Evolutionary conservation across 2,797 vertebrate genomes (phyloP).

Genomic region (Peromyscus nudipes): DNA sequence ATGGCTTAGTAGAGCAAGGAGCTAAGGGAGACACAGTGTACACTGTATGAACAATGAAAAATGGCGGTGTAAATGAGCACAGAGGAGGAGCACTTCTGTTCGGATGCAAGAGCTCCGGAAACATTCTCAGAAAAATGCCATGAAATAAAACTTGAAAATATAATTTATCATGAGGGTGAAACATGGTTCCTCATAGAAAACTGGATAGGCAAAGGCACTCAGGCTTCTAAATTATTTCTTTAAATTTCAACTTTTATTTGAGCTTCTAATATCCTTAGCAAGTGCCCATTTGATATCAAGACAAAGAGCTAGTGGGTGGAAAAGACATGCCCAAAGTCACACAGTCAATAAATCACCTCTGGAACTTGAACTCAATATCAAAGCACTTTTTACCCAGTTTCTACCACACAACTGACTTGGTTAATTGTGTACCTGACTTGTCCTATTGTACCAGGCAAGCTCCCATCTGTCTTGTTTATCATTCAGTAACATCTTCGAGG

Average conservation of each 20-base stretch:
- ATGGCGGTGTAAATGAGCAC: not conserved
- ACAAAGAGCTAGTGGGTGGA: not conserved
- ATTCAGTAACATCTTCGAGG: not conserved
- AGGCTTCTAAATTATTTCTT: constrained; percentile 32
- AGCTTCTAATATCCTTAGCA: not conserved
- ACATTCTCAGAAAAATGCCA: not conserved
- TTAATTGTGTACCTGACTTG: not conserved
- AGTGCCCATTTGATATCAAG: not conserved
- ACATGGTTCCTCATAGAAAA: not conserved
- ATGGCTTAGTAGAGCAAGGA: not conserved
- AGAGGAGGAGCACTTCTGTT: not conserved
- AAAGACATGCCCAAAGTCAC: not conserved
- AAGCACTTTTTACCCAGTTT: not conserved
- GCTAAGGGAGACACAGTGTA: not conserved
- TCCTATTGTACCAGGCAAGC: not conserved
- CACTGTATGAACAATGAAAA: not conserved
- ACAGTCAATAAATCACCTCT: not conserved
- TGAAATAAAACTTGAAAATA: constrained; percentile 45
- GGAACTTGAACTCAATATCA: not conserved
- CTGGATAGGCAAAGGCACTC: not conserved
- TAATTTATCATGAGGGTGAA: not conserved
- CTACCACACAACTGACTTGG: not conserved
- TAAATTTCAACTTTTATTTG: not conserved
- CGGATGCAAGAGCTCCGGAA: not conserved
- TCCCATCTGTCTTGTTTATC: not conserved